Evolutionary conservation across 2,888 invertebrate species (phyloP).

Genomic region (Troides helena): DNA sequence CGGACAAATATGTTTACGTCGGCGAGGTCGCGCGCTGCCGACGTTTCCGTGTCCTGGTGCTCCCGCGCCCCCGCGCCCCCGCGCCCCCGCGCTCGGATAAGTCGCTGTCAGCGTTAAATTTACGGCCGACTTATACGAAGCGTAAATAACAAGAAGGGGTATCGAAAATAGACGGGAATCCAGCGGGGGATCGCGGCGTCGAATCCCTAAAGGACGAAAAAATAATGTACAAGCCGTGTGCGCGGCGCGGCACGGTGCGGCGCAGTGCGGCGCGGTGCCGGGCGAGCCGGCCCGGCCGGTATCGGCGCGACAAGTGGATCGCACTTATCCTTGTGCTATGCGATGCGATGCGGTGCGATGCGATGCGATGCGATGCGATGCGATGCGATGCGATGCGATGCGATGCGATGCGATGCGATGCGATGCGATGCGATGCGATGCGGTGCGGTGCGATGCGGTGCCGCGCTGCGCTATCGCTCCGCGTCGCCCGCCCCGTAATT

Average conservation of each 20-base stretch:
- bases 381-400: slow-evolving; percentile 58
- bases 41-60: slow-evolving; percentile 23
- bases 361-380: slow-evolving; percentile 43
- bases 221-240: slow-evolving; percentile 53
- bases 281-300: slow-evolving; percentile 57
- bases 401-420: background rate
- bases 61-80: slow-evolving; percentile 18
- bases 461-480: too few species aligned
- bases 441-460: slow-evolving; percentile 39
- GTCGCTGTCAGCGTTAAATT: slow-evolving; percentile 26
- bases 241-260: slow-evolving; percentile 33
- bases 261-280: slow-evolving; percentile 42
- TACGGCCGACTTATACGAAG: slow-evolving; percentile 25
- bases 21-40: slow-evolving; percentile 1
- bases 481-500: slow-evolving; percentile 70
- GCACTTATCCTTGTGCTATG: slow-evolving; percentile 75
- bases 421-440: slow-evolving; percentile 52
- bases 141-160: slow-evolving; percentile 32
- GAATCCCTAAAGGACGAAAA: slow-evolving; percentile 44
- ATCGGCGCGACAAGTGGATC: slow-evolving; percentile 76
- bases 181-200: slow-evolving; percentile 29
- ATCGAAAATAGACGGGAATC: slow-evolving; percentile 35
- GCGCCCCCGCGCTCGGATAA: slow-evolving; percentile 20
- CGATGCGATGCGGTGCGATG: slow-evolving; percentile 45
- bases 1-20: slow-evolving; percentile 22